Percentiles rank a stretch among this genome's conserved stretches.
These are phyloP conservation scores for Ptychoptera albimana DNA, from an alignment of 2,888 invertebrate species.

Conservation along the genomic window DNA sequence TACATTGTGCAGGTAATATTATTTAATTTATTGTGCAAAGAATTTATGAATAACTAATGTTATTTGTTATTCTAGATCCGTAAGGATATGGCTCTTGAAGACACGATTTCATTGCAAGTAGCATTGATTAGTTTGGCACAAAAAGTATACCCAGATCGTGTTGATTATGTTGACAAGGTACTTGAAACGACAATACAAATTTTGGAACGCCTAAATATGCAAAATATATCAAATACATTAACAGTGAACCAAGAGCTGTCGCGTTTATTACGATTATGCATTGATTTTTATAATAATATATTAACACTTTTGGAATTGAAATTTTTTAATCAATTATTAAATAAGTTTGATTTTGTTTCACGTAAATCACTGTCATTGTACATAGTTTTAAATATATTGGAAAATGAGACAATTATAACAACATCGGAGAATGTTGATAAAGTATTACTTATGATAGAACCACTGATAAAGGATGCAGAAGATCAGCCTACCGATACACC, in stretches of 20 bases:
- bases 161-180: constrained; percentile 91
- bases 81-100: constrained; percentile 88
- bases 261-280: constrained; percentile 82
- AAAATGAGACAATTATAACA: constrained; percentile 74
- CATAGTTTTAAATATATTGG: constrained; percentile 76
- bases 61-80: constrained; percentile 49
- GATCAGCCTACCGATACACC: constrained; percentile 50
- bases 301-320: constrained; percentile 72
- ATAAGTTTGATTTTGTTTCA: constrained; percentile 77
- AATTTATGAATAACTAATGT: neutral
- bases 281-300: constrained; percentile 88
- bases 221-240: constrained; percentile 35
- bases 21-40: neutral
- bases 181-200: constrained; percentile 80
- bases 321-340: constrained; percentile 73
- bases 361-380: constrained; percentile 75
- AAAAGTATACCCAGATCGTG: constrained; percentile 88
- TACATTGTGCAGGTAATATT: constrained; percentile 69
- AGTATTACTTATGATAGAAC: constrained; percentile 63
- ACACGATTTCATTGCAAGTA: constrained; percentile 89
- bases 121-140: constrained; percentile 88
- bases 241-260: constrained; percentile 86
- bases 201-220: constrained; percentile 73
- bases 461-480: constrained; percentile 72
- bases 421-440: constrained; percentile 77